These are phyloP conservation scores for honey bee (Apis mellifera) DNA, from an alignment of 1,140 invertebrate species.

Conservation along the genomic window Amel_HAv3.1 CM009931.2:27279001-27279500, in stretches of 20 bases:
- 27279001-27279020: no score
- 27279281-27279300: constrained; percentile 76
- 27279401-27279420: constrained; percentile 58
- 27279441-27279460: constrained; percentile 22
- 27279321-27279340: constrained; percentile 76
- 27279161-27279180: constrained; percentile 64
- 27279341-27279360: constrained; percentile 74
- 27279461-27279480: not conserved
- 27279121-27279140: constrained; percentile 51
- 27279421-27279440: constrained; percentile 61
- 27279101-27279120: constrained; percentile 43
- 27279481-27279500: not conserved
- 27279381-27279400: constrained; percentile 73
- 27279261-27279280: constrained; percentile 81
- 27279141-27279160: constrained; percentile 49
- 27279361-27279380: constrained; percentile 77
- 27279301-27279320: constrained; percentile 71
- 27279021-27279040: no score
- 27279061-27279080: no score
- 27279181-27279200: constrained; percentile 73
- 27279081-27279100: not conserved
- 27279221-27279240: constrained; percentile 77
- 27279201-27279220: constrained; percentile 79
- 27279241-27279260: constrained; percentile 81
- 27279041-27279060: no score